Conservation (phyloP, 2,113 vertebrate species). For the Alexandromys fortis region DNA sequence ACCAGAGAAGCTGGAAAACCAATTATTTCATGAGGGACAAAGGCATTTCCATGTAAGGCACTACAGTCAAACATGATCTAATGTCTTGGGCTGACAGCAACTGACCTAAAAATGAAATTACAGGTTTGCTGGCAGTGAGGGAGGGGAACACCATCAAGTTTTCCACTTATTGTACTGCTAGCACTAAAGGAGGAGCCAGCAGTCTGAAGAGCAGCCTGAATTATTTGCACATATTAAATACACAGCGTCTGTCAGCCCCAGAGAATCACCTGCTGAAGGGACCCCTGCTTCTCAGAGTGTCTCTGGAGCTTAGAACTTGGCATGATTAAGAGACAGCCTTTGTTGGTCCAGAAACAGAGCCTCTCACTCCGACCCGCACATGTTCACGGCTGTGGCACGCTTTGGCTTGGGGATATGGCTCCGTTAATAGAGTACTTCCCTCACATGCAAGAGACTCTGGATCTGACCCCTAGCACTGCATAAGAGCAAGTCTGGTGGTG, state of each 20-base stretch:
- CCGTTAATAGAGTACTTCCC: not conserved
- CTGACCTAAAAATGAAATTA: slow-evolving; percentile 13
- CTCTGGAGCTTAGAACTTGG: not conserved
- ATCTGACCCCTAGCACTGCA: not conserved
- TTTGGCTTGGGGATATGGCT: too few relatives aligned
- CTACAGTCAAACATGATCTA: not conserved
- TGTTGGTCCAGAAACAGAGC: not conserved
- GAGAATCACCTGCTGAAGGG: not conserved
- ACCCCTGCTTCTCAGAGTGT: not conserved
- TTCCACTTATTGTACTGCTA: not conserved
- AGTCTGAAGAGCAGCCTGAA: not conserved
- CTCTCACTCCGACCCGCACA: not conserved
- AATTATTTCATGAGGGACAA: not conserved
- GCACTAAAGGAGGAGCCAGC: not conserved
- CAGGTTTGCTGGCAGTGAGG: not conserved
- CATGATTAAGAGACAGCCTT: not conserved
- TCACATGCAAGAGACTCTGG: not conserved
- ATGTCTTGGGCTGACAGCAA: slow-evolving; percentile 9
- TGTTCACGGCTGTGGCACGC: not conserved
- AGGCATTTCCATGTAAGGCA: not conserved
- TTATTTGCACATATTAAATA: not conserved
- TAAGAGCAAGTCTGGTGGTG: not conserved
- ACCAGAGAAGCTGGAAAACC: not conserved
- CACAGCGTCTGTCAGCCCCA: not conserved
- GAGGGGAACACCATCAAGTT: not conserved